Percentiles rank a stretch among this genome's conserved stretches.
Conservation (phyloP, 2,888 invertebrate species). For the Xestobium rufovillosum region DNA sequence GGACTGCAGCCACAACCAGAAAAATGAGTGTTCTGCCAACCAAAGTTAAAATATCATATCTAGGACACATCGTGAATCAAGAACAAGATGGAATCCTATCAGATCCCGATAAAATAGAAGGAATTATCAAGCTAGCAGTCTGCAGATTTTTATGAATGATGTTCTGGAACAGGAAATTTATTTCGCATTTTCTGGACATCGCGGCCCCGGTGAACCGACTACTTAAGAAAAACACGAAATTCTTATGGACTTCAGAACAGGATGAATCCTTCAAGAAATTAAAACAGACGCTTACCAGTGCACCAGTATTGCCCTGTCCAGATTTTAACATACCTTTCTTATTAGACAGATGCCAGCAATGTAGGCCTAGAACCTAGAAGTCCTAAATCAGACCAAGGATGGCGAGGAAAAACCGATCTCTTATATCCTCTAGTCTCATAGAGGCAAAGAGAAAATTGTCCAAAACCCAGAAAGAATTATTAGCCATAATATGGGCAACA, state of each 20-base stretch:
- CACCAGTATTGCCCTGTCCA: slow-evolving; percentile 18
- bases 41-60: slow-evolving; percentile 9
- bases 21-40: slow-evolving; percentile 23
- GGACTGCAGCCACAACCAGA: slow-evolving; percentile 21
- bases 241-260: not conserved
- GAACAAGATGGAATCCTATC: slow-evolving; percentile 10
- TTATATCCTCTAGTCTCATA: slow-evolving; percentile 18
- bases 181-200: slow-evolving; percentile 10
- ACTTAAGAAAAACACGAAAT: slow-evolving; percentile 6
- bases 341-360: slow-evolving; percentile 22
- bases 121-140: slow-evolving; percentile 7
- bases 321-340: slow-evolving; percentile 19
- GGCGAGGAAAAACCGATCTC: slow-evolving; percentile 20
- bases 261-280: not conserved
- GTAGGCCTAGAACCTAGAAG: slow-evolving; percentile 23
- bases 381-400: slow-evolving; percentile 19
- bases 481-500: slow-evolving; percentile 27
- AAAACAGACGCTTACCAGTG: not conserved
- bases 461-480: slow-evolving; percentile 26
- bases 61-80: slow-evolving; percentile 17
- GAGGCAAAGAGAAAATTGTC: slow-evolving; percentile 18
- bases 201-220: slow-evolving; percentile 11
- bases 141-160: slow-evolving; percentile 22
- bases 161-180: slow-evolving; percentile 24
- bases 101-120: slow-evolving; percentile 15